phyloP scores from a whole-genome alignment of 1,140 invertebrate genomes.

The Drosophila parvula region DNA sequence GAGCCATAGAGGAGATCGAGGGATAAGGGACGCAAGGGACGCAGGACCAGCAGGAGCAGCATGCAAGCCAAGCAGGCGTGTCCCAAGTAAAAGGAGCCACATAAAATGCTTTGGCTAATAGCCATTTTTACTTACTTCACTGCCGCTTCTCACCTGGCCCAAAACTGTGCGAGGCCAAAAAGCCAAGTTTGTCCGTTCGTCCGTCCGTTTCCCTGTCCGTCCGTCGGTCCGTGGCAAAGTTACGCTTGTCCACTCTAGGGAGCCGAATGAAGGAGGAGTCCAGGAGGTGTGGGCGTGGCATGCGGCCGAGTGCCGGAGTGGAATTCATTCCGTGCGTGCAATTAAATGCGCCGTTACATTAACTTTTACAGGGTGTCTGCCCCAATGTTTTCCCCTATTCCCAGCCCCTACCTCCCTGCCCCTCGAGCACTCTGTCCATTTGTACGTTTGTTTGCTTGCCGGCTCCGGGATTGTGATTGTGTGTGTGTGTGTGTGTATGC shows the following conservation, averaged over 20 bases:
- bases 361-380: slow-evolving; percentile 79
- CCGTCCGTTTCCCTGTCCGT: slow-evolving; percentile 1
- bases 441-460: slow-evolving; percentile 21
- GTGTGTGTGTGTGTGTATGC: slow-evolving; percentile 40
- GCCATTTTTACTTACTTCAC: slow-evolving; percentile 81
- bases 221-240: slow-evolving; percentile 51
- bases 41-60: neutral
- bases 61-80: slow-evolving; percentile 45
- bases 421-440: neutral
- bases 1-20: neutral
- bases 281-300: slow-evolving; percentile 31
- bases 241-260: slow-evolving; percentile 63
- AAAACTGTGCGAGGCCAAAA: slow-evolving; percentile 67
- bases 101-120: slow-evolving; percentile 82
- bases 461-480: slow-evolving; percentile 2
- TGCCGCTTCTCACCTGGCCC: slow-evolving; percentile 54
- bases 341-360: slow-evolving; percentile 82
- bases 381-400: slow-evolving; percentile 42
- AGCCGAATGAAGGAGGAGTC: neutral
- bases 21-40: neutral
- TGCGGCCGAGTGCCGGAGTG: slow-evolving; percentile 50
- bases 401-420: neutral
- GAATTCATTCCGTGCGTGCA: slow-evolving; percentile 74
- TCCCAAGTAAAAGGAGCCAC: slow-evolving; percentile 71
- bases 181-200: slow-evolving; percentile 66